These are phyloP conservation scores for Thysanoteuthis rhombus DNA, from an alignment of 2,888 invertebrate genomes.

Conservation along the genomic window DNA sequence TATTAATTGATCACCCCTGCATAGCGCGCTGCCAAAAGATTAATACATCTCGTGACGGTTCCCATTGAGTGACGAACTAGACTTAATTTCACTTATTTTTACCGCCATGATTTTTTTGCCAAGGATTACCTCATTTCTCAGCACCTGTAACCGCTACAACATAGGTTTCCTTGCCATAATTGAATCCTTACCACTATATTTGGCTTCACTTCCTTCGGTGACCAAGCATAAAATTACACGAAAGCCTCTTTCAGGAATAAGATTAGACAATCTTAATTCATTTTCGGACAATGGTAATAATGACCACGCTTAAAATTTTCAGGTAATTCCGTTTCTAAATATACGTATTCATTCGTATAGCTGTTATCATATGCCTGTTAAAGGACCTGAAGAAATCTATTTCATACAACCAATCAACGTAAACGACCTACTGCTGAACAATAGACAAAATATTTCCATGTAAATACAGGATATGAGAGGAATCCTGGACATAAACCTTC, in stretches of 20 bases:
- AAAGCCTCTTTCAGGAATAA: not conserved
- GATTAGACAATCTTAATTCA: not conserved
- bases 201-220: not conserved
- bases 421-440: not conserved
- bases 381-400: not conserved
- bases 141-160: not conserved
- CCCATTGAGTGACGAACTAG: too few species aligned
- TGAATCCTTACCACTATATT: not conserved
- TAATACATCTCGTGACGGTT: too few species aligned
- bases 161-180: not conserved
- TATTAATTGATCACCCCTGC: too few species aligned
- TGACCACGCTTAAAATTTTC: not conserved
- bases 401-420: not conserved
- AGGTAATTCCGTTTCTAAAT: not conserved
- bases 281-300: slow-evolving; percentile 12
- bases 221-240: not conserved
- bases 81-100: too few species aligned
- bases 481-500: too few species aligned
- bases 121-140: too few species aligned
- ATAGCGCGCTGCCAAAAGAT: too few species aligned
- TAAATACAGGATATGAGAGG: too few species aligned
- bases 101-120: too few species aligned
- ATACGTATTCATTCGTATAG: not conserved
- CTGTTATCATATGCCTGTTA: not conserved
- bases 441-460: not conserved